These are phyloP conservation scores for Zonotrichia albicollis DNA, from an alignment of 2,797 vertebrate genomes.

Conservation along the genomic window DNA sequence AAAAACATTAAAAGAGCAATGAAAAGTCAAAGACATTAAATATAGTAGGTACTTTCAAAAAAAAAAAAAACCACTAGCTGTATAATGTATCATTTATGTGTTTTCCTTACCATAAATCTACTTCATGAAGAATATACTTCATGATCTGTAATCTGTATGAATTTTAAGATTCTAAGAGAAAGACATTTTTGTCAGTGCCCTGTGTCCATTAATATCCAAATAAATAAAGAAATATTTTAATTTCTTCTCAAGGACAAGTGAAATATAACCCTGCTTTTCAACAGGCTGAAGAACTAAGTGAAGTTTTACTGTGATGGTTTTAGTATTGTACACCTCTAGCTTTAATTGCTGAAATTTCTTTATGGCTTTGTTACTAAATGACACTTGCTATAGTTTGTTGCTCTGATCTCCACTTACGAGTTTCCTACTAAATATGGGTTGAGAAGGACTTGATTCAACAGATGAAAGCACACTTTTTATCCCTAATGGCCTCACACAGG, in stretches of 20 bases:
- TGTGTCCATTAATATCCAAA: neutral
- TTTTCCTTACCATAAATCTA: neutral
- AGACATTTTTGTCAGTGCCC: neutral
- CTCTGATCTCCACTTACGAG: neutral
- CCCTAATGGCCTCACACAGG: neutral
- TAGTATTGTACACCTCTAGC: neutral
- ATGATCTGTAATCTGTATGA: neutral
- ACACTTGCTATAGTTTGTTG: neutral
- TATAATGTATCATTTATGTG: neutral
- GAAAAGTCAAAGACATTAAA: neutral
- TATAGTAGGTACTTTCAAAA: neutral
- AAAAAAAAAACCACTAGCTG: neutral
- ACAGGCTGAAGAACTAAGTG: neutral
- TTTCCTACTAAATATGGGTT: neutral
- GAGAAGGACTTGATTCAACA: neutral
- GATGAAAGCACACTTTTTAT: neutral
- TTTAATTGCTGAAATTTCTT: neutral
- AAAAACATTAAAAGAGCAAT: neutral
- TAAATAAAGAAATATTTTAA: neutral
- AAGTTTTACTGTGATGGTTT: neutral
- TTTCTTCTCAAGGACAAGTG: neutral
- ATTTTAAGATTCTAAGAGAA: neutral
- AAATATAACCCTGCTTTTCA: neutral
- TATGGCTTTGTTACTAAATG: neutral
- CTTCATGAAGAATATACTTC: neutral